Evolutionary conservation across 2,113 vertebrate species (phyloP), one percentile per base, ranked within the genome.

Genomic region (Chionis minor): DNA sequence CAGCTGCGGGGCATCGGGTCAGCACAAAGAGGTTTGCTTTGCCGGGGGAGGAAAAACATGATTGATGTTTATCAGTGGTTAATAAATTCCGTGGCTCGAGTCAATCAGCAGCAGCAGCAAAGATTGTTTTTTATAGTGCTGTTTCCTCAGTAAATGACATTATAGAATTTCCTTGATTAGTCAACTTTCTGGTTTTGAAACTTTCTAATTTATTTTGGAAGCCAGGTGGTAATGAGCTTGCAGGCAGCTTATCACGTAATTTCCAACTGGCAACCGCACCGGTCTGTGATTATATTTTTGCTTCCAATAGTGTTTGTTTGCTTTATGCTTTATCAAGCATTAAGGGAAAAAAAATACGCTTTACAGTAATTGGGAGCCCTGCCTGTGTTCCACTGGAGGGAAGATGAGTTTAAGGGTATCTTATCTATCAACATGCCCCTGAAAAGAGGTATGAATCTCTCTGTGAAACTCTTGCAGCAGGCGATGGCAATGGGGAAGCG

Each of bases 121-220:
- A 70, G 12, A 62, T 40, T 85, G 55, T 75, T 92, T 75, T 92
- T 94, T 79, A 61, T 86, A 77, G 88, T 90, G 67, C 55, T 59
- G 7, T 89, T 94, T 72, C 47, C 81, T 73, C 61, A 71, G 47
- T 63, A 74, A 95, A 71, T 33, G 63, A 38, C 35, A 66, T 82
- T 95, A 72, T 30, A 69, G 91, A 90, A 70, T 92, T 97, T 91
- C 67, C 73, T 87, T 79, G 86, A 90, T 91, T 92, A 70, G 78
- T 93, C 27, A 75, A 80, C 67, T 95, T 92, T 88, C 69, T 81
- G 75, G 22, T 58, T 95, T 91, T 78, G 80, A 80, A 92, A 92
- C 49, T 59, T 59, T 59, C 38, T 86, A 27, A 63, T 86, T 88
- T 86, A 44, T 92, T 90, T 80, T 92, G 71, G 71, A 59, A 90